Base-by-base conservation (phyloP, 2,113 vertebrate species). In the Mustela nigripes region DNA sequence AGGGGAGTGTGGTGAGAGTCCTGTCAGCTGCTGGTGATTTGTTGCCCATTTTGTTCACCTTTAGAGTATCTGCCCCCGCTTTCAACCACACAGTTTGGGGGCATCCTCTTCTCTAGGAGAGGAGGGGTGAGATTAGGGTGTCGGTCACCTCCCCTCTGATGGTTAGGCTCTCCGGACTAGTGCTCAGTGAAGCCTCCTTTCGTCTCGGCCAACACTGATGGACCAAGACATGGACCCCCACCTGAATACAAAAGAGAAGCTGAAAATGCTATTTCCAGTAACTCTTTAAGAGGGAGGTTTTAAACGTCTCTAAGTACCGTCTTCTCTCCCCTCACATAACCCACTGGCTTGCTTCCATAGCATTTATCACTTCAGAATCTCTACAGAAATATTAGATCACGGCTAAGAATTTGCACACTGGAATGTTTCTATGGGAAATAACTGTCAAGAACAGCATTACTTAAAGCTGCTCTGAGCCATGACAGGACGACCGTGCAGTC, bases 331-430 rank as follows among this genome's bases (percentile, higher is more conserved):
- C 92, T 94, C 93, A n/a, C 24, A 3, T 94, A 85, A 97, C 80
- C 95, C 78, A 7, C 19, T 97, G 97, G 90, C 95, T 58, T n/a
- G 71, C 84, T 78, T 95, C 97, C 95, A 91, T 74, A 39, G 45
- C 87, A 82, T 89, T 97, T 98, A 96, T 97, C 98, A 97, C 94
- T 94, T 93, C 63, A 31, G 3, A 85, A 58, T 90, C 87, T 97
- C 80, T 96, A 19, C 85, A 85, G 95, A 97, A 96, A 95, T 97
- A 97, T 89, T 96, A 95, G 90, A 85, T 96, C 94, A 91, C 92
- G 97, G 94, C 96, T 89, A 56, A 58, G 83, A 84, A 65, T 92
- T 95, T 93, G n/a, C 90, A n/a, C 73, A 73, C 87, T 42, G 71
- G 50, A 60, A 48, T 65, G 89, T 84, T 96, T 97, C 69, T 93